Conservation (phyloP, 2,888 invertebrate species). For the Scaeva pyrastri region DNA sequence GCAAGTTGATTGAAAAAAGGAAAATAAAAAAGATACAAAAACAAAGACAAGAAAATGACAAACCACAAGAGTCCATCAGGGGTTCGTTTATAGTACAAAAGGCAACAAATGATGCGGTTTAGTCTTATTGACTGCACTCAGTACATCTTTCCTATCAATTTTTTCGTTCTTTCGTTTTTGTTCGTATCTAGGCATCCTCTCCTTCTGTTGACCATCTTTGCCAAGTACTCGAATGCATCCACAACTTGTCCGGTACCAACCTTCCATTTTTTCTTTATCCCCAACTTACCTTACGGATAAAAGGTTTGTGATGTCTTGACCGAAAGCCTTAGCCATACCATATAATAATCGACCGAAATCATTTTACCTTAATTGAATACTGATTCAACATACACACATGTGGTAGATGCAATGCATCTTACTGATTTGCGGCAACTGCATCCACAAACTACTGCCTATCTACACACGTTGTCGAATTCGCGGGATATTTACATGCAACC, state of each 20-base stretch:
- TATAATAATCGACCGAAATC: slow-evolving; percentile 60
- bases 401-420: no score
- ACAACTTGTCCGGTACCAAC: slow-evolving; percentile 9
- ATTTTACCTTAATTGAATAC: slow-evolving; percentile 72
- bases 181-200: slow-evolving; percentile 4
- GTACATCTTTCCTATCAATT: background rate
- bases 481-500: slow-evolving; percentile 31
- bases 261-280: background rate
- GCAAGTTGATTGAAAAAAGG: slow-evolving; percentile 60
- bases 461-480: background rate
- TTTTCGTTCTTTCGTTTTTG: background rate
- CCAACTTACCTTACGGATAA: background rate
- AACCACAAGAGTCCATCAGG: slow-evolving; percentile 11
- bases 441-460: background rate
- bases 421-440: background rate
- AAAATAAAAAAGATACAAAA: background rate
- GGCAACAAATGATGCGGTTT: slow-evolving; percentile 38
- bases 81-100: slow-evolving; percentile 7
- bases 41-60: slow-evolving; percentile 8
- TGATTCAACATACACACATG: slow-evolving; percentile 49
- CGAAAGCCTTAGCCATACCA: slow-evolving; percentile 10
- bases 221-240: background rate
- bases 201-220: background rate
- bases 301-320: slow-evolving; percentile 17
- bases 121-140: slow-evolving; percentile 6